These are phyloP conservation scores for Enteromius unitaeniatus DNA, from an alignment of 2,797 vertebrate genomes.

Conservation along the genomic window DNA sequence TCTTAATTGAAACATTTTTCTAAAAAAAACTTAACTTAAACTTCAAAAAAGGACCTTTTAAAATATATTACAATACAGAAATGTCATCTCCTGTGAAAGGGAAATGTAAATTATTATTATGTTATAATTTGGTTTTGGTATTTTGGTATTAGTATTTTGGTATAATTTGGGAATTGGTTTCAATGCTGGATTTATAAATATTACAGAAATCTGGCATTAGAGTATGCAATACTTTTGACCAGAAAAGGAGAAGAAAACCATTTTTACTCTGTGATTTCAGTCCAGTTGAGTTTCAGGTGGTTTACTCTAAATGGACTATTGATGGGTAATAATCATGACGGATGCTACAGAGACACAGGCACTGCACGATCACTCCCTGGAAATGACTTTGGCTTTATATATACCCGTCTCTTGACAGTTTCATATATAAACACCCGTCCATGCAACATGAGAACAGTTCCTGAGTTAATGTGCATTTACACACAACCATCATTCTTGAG, in stretches of 20 bases:
- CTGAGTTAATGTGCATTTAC: constrained; percentile 8
- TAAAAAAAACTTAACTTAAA: no score
- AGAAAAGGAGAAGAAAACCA: neutral
- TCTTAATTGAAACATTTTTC: no score
- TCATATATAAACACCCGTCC: neutral
- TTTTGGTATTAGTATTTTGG: no score
- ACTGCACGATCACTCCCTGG: neutral
- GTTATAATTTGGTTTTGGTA: no score
- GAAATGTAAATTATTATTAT: neutral
- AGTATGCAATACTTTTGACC: neutral
- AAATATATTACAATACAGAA: no score
- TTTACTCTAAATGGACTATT: constrained; percentile 11
- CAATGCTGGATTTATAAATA: neutral
- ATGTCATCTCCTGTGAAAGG: neutral
- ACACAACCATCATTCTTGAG: constrained; percentile 8
- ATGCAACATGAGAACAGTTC: constrained; percentile 28
- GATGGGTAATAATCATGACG: constrained; percentile 35
- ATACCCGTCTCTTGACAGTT: constrained; percentile 2
- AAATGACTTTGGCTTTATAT: constrained; percentile 16
- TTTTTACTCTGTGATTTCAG: neutral
- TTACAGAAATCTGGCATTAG: neutral
- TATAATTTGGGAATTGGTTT: no score
- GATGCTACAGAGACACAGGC: neutral
- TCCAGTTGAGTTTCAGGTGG: neutral
- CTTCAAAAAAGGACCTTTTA: no score